phyloP scores from a whole-genome alignment of 2,113 vertebrate species.

The Aix galericulata region DNA sequence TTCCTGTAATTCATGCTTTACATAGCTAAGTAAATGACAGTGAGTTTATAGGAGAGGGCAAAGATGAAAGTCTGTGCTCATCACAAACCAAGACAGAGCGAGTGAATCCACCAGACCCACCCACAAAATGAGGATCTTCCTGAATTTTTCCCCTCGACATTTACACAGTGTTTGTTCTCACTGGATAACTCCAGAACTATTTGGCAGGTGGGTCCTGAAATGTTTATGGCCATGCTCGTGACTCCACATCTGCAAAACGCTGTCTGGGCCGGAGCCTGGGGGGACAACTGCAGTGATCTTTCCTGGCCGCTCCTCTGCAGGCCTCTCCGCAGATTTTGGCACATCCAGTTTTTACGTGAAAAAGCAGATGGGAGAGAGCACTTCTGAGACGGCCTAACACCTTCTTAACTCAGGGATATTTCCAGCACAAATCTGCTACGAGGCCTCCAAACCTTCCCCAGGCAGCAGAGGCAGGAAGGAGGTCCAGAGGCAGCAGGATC shows the following conservation, averaged over 20 bases:
- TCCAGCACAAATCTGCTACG: conserved; percentile 33
- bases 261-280: conserved; percentile 2
- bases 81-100: neutral
- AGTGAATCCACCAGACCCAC: neutral
- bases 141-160: neutral
- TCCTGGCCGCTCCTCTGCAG: neutral
- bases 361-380: conserved; percentile 50
- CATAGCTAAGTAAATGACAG: neutral
- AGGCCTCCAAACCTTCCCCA: neutral
- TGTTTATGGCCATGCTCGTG: neutral
- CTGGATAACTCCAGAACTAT: conserved; percentile 32
- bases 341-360: neutral
- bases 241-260: conserved; percentile 46
- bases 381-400: conserved; percentile 38
- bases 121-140: conserved; percentile 1
- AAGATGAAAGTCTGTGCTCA: neutral
- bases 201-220: conserved; percentile 54
- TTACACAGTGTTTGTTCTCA: conserved; percentile 1
- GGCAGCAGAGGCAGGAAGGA: neutral
- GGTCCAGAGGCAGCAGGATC: neutral
- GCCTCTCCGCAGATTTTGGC: conserved; percentile 36
- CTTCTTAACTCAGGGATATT: conserved; percentile 44
- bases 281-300: conserved; percentile 45
- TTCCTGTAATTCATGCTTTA: neutral
- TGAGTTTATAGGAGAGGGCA: neutral